Conservation (phyloP, 2,113 vertebrate genomes). For the Anolis sagrei region DNA sequence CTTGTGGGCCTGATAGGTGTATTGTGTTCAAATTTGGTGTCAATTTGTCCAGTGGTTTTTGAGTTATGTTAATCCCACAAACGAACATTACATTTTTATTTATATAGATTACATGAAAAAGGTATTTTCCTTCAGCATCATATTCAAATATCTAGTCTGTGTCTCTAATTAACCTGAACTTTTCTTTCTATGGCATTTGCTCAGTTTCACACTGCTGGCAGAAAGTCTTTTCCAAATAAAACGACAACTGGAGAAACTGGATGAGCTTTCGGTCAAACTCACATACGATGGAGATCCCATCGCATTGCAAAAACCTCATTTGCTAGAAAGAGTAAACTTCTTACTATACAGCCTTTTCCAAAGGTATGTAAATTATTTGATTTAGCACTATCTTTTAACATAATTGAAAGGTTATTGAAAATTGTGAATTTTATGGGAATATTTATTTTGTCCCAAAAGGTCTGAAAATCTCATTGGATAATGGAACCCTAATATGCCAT, state of each 20-base stretch:
- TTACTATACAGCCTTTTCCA: slow-evolving; percentile 92
- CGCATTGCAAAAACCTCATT: slow-evolving; percentile 86
- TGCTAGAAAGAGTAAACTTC: slow-evolving; percentile 90
- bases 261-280: slow-evolving; percentile 90
- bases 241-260: slow-evolving; percentile 93
- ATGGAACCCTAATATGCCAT: slow-evolving; percentile 10
- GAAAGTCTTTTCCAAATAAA: slow-evolving; percentile 97
- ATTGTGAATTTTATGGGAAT: neutral
- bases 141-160: neutral
- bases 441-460: neutral
- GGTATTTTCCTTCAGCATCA: neutral
- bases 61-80: too few relatives aligned
- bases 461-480: neutral
- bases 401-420: neutral
- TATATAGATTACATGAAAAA: too few relatives aligned
- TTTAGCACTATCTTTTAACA: neutral
- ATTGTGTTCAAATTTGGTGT: too few relatives aligned
- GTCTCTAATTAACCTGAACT: neutral
- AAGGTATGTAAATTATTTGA: slow-evolving; percentile 79
- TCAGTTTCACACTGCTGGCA: slow-evolving; percentile 89
- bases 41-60: too few relatives aligned
- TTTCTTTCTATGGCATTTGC: slow-evolving; percentile 42
- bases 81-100: too few relatives aligned
- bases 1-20: too few relatives aligned
- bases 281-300: slow-evolving; percentile 95